Evolutionary conservation across 2,797 vertebrate species (phyloP), one percentile per base, ranked within the genome.

Genomic region (Varecia variegata): DNA sequence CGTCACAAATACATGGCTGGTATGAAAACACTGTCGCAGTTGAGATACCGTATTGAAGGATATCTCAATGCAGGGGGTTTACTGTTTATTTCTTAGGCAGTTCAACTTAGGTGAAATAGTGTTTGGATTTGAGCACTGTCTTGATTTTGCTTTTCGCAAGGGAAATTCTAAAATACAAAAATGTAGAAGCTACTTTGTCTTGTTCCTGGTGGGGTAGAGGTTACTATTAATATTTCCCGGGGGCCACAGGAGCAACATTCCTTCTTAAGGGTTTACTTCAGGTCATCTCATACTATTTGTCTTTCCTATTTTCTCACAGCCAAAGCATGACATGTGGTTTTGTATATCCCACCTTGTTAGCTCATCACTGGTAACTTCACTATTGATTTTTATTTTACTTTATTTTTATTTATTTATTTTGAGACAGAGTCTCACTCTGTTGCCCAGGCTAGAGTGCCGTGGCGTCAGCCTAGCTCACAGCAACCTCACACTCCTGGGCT

Each of bases 1-100:
- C 25, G 99, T 99, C 93, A 99, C 99, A 35, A 99, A 99, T 56
- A 99, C 99, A 0, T 99, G 99, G 99, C 99, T 99, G 99, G 99
- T 99, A 98, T 99, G 99, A 90, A 81, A 83, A 79, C 71, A 67
- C 65, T 21, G 9, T 65, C 30, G 1, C 2, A 67, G 7, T 2
- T 82, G n/a, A 52, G 73, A 90, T 60, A 6, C 14, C 81, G 45
- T n/a, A 38, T 32, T 74, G 38, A 86, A 92, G 38, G 65, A 9
- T 60, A 38, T 21, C 74, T 92, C n/a, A 54, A 18, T 67, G 27
- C 71, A 0, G 10, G 32, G 21, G 85, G 93, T 7, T 1, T 27
- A 0, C 0, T 86, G 43, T 20, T 50, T 88, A 32, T 83, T 88
- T 5, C 68, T 35, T 90, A 62, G 27, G 47, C 76, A 92, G 35